These are phyloP conservation scores for Acrobasis suavella DNA, from an alignment of 2,888 invertebrate genomes.

Conservation along the genomic window DNA sequence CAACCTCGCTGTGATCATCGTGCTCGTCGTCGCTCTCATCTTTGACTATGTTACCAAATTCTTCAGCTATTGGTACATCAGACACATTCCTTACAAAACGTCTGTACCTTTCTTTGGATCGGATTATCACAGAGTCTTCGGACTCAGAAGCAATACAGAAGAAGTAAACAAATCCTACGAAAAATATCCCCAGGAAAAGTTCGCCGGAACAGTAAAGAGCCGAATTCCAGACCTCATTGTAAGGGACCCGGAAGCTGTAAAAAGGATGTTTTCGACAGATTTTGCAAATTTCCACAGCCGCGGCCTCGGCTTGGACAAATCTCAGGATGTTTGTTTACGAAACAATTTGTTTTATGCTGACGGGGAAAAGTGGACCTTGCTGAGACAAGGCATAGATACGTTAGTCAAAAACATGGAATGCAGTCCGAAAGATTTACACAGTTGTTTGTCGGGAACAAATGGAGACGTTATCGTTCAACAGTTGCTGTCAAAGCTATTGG, in stretches of 20 bases:
- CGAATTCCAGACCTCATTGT: slow-evolving; percentile 74
- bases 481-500: slow-evolving; percentile 75
- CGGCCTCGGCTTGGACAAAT: slow-evolving; percentile 77
- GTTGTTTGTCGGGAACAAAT: slow-evolving; percentile 77
- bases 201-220: slow-evolving; percentile 67
- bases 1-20: slow-evolving; percentile 55
- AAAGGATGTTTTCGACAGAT: slow-evolving; percentile 73
- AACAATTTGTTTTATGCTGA: slow-evolving; percentile 79
- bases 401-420: slow-evolving; percentile 58
- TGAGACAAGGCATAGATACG: slow-evolving; percentile 63
- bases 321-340: slow-evolving; percentile 79
- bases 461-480: slow-evolving; percentile 75
- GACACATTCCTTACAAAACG: slow-evolving; percentile 67
- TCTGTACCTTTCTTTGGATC: slow-evolving; percentile 68
- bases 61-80: slow-evolving; percentile 77
- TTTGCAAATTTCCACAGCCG: slow-evolving; percentile 75
- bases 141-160: slow-evolving; percentile 59
- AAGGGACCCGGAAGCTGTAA: slow-evolving; percentile 68
- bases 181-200: slow-evolving; percentile 60
- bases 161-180: slow-evolving; percentile 63
- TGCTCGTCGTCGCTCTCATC: slow-evolving; percentile 61
- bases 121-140: slow-evolving; percentile 67
- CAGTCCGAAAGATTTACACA: slow-evolving; percentile 66
- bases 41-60: slow-evolving; percentile 75
- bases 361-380: slow-evolving; percentile 73